Conservation (phyloP, 2,113 vertebrate genomes). For the Indicator indicator region DNA sequence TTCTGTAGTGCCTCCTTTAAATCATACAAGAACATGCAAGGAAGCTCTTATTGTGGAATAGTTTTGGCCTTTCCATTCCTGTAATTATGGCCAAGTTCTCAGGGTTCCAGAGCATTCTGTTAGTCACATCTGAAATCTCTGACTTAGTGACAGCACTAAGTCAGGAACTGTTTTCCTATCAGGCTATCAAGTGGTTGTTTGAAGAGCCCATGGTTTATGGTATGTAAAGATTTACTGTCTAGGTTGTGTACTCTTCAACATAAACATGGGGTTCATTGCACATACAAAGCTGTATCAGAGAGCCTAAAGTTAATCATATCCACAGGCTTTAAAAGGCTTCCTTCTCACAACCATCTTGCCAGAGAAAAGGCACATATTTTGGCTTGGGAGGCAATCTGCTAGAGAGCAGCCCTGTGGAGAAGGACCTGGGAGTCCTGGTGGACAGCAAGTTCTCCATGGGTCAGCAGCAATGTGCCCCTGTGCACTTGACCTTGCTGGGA, state of each 20-base stretch:
- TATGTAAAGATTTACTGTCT: neutral
- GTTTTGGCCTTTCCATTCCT: neutral
- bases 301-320: neutral
- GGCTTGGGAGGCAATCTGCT: neutral
- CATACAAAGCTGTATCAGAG: neutral
- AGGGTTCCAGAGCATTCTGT: neutral
- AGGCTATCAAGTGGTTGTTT: neutral
- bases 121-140: neutral
- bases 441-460: too few species aligned
- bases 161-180: neutral
- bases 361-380: neutral
- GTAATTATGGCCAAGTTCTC: neutral
- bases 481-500: neutral
- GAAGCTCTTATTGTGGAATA: neutral
- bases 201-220: neutral
- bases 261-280: neutral
- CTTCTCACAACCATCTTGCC: neutral
- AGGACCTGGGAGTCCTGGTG: too few species aligned
- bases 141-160: neutral
- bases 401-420: too few species aligned
- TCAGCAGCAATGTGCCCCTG: too few species aligned
- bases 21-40: neutral
- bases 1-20: neutral
- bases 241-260: neutral
- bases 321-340: neutral